These are phyloP conservation scores for Heloderma charlesbogerti DNA, from an alignment of 2,113 vertebrate genomes.

Conservation along the genomic window DNA sequence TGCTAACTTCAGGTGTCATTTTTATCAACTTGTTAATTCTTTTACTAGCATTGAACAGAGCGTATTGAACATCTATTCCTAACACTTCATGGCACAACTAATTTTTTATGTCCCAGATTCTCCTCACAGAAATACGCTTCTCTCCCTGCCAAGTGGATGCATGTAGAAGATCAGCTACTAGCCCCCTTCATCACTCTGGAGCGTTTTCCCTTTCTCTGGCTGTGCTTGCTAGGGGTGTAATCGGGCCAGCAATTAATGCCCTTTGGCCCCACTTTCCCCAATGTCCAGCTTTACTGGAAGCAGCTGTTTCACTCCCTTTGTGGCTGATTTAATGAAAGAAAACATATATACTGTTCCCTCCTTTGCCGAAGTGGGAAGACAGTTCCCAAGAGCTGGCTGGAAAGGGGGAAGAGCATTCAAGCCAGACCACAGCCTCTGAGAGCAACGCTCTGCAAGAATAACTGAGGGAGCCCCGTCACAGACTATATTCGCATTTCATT, in stretches of 20 bases:
- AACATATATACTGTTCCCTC: neutral
- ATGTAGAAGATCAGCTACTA: neutral
- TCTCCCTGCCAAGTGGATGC: neutral
- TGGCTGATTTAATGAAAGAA: neutral
- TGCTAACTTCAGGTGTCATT: neutral
- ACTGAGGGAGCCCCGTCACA: neutral
- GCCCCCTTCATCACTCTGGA: too few species aligned
- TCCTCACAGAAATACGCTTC: neutral
- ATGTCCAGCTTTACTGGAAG: neutral
- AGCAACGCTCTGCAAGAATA: neutral
- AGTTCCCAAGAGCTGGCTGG: neutral
- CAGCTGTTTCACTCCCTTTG: neutral
- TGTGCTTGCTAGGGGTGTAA: neutral
- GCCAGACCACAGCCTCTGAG: too few species aligned
- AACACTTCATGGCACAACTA: neutral
- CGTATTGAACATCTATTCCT: neutral
- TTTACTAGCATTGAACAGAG: conserved; percentile 21
- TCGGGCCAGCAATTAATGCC: neutral
- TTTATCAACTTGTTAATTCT: conserved; percentile 40
- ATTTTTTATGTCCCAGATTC: conserved; percentile 11
- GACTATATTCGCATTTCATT: neutral
- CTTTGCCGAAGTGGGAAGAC: neutral
- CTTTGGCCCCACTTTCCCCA: neutral
- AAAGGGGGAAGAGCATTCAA: neutral
- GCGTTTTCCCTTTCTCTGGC: neutral